These are phyloP conservation scores for Nezara viridula DNA, from an alignment of 2,888 invertebrate species.

Conservation along the genomic window DNA sequence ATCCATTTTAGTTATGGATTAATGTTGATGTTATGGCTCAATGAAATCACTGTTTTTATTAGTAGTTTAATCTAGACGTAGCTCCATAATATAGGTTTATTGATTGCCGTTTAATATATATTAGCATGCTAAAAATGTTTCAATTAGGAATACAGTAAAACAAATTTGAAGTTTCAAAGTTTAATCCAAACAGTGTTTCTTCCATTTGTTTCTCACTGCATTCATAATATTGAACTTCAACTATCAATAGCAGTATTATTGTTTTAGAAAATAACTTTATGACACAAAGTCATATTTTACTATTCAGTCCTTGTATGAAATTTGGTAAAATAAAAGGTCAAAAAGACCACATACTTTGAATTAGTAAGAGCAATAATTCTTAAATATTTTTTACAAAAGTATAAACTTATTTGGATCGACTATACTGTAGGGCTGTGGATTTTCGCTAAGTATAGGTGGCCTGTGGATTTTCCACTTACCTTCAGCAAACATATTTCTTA, in stretches of 20 bases:
- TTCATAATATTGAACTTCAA: not conserved
- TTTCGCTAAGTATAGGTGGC: conserved; percentile 33
- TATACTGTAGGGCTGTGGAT: conserved; percentile 49
- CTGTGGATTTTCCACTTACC: not conserved
- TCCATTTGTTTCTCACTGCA: not conserved
- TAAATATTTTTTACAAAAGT: not conserved
- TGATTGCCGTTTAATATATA: not conserved
- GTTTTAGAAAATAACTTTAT: not conserved
- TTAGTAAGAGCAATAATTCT: conserved; percentile 17
- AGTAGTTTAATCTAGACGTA: not conserved
- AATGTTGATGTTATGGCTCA: conserved; percentile 34
- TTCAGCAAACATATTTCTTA: too few species aligned
- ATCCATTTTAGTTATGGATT: not conserved
- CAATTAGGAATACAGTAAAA: not conserved
- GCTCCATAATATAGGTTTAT: not conserved
- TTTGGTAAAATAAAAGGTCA: not conserved
- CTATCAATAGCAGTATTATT: conserved; percentile 13
- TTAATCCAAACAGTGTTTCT: not conserved
- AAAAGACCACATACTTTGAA: not conserved
- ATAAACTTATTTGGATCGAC: not conserved
- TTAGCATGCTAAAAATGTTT: not conserved
- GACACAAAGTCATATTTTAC: not conserved
- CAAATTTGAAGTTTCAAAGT: not conserved
- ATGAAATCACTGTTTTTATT: conserved; percentile 1
- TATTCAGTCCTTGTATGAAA: not conserved